phyloP scores from a whole-genome alignment of 2,113 vertebrate species.

The Ciconia boyciana region DNA sequence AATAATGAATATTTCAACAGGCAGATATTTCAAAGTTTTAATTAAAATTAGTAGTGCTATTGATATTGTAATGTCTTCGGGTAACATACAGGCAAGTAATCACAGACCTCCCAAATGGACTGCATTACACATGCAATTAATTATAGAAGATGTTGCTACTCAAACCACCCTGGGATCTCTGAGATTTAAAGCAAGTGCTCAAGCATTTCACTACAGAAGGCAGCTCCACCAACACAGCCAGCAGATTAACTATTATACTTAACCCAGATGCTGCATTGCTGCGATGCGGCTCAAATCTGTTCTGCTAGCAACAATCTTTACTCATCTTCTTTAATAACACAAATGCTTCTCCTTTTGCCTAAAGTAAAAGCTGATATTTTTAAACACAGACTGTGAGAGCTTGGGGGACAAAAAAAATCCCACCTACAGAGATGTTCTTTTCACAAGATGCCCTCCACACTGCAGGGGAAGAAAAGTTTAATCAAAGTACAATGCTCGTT shows the following conservation, averaged over 20 bases:
- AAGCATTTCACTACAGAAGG: conserved; percentile 36
- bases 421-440: conserved; percentile 50
- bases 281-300: background rate
- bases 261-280: conserved; percentile 32
- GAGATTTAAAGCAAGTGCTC: conserved; percentile 50
- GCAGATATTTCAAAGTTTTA: conserved; percentile 72
- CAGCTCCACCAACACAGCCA: background rate
- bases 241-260: conserved; percentile 32
- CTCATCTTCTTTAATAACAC: conserved; percentile 34
- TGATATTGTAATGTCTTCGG: conserved; percentile 72
- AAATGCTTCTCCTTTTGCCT: conserved; percentile 16
- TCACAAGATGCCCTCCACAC: background rate
- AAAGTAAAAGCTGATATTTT: conserved; percentile 49
- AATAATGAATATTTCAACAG: conserved; percentile 76
- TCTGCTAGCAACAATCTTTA: conserved; percentile 24
- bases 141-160: conserved; percentile 64
- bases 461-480: conserved; percentile 43
- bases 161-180: conserved; percentile 32
- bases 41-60: conserved; percentile 74
- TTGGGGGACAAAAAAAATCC: background rate
- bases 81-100: conserved; percentile 69
- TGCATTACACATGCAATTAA: conserved; percentile 71
- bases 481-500: background rate
- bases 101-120: conserved; percentile 67
- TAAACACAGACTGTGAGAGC: background rate